phyloP scores from a whole-genome alignment of 2,797 vertebrate species.

The Enteromius radiatus region DNA sequence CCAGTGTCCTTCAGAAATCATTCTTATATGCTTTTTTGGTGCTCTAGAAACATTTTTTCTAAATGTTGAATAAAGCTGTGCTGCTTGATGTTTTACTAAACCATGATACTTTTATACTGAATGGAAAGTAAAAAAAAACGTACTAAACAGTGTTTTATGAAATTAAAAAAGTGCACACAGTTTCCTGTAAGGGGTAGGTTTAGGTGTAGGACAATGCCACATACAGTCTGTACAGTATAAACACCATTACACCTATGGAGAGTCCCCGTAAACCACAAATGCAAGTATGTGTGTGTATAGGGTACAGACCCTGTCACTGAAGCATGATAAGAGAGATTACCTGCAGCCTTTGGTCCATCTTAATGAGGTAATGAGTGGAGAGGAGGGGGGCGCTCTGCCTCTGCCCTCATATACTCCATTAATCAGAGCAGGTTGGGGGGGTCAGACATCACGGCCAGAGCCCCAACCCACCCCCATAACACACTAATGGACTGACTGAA shows the following conservation, averaged over 20 bases:
- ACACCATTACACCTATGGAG: no score
- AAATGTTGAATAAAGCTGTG: no score
- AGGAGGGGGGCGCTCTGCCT: slow-evolving; percentile 64
- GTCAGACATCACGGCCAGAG: slow-evolving; percentile 71
- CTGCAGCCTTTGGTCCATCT: slow-evolving; percentile 74
- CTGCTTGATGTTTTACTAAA: neutral
- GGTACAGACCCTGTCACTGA: slow-evolving; percentile 68
- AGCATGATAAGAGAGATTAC: slow-evolving; percentile 80
- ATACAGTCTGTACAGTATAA: no score
- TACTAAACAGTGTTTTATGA: no score
- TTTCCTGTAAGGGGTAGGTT: no score
- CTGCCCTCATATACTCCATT: slow-evolving; percentile 81
- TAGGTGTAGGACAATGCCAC: no score
- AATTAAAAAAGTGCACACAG: no score
- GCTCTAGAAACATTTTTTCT: neutral
- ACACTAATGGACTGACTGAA: slow-evolving; percentile 76
- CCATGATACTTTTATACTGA: no score
- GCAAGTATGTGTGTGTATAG: neutral
- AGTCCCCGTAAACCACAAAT: no score
- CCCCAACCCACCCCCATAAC: slow-evolving; percentile 67
- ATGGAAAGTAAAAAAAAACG: no score
- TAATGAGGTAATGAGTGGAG: slow-evolving; percentile 81
- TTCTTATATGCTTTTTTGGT: neutral
- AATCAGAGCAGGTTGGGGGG: slow-evolving; percentile 74
- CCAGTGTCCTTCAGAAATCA: neutral